Evolutionary conservation across 92 coral and sea anemone species (phyloP).

Genomic region (Epizoanthus rinbou): DNA sequence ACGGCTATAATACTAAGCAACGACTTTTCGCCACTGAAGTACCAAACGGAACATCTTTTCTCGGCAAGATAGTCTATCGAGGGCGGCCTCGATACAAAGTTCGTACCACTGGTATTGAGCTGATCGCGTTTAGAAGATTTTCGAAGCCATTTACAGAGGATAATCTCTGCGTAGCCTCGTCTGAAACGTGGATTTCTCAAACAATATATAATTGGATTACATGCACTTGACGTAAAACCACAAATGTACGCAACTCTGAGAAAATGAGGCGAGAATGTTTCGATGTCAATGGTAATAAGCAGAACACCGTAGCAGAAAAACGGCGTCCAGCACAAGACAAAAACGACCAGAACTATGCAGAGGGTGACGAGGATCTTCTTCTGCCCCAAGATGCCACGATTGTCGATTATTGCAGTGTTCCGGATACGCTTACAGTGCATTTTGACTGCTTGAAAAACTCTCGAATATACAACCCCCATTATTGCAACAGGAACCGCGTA

Average conservation of each 20-base stretch:
- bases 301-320: constrained; percentile 54
- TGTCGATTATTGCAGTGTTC: constrained; percentile 77
- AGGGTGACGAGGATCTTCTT: constrained; percentile 68
- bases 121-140: constrained; percentile 23
- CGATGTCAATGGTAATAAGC: constrained; percentile 37
- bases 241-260: constrained; percentile 64
- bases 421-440: constrained; percentile 68
- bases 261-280: constrained; percentile 38
- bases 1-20: constrained; percentile 69
- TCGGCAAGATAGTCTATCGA: constrained; percentile 74
- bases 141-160: constrained; percentile 57
- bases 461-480: constrained; percentile 52
- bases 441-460: constrained; percentile 55
- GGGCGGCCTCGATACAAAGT: constrained; percentile 25
- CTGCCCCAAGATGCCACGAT: constrained; percentile 78
- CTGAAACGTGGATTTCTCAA: constrained; percentile 80
- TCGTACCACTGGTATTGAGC: constrained; percentile 29
- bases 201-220: constrained; percentile 65
- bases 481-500: constrained; percentile 58
- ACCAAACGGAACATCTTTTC: constrained; percentile 84
- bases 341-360: constrained; percentile 53
- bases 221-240: constrained; percentile 63
- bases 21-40: constrained; percentile 71
- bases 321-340: constrained; percentile 80
- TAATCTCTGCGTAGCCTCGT: constrained; percentile 74